Percentiles rank a stretch among this genome's conserved stretches.
Conservation (phyloP, 2,797 vertebrate species). For the Peromyscus eremicus region DNA sequence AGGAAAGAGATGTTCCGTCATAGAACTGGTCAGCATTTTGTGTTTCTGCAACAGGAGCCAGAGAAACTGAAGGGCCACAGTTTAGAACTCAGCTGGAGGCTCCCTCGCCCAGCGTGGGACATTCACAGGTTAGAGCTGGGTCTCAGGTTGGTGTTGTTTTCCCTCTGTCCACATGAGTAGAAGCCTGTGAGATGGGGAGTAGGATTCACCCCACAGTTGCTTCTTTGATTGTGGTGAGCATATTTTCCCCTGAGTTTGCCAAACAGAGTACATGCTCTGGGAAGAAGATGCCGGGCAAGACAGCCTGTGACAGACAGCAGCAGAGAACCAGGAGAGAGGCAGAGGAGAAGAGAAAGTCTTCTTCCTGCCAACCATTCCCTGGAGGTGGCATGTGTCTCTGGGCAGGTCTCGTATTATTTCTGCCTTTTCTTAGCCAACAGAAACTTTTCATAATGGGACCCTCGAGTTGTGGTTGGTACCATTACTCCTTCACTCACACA, state of each 20-base stretch:
- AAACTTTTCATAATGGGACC: neutral
- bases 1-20: neutral
- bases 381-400: neutral
- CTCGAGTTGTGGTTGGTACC: neutral
- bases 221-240: neutral
- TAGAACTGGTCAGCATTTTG: neutral
- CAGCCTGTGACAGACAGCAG: neutral
- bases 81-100: neutral
- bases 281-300: neutral
- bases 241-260: neutral
- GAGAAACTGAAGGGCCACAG: neutral
- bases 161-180: neutral
- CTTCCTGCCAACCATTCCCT: neutral
- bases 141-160: neutral
- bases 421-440: neutral
- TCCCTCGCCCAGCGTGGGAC: neutral
- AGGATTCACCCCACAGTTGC: neutral
- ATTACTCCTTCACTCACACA: neutral
- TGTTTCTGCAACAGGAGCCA: neutral
- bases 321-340: neutral
- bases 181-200: neutral
- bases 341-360: neutral
- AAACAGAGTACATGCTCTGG: neutral
- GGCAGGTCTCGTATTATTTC: neutral
- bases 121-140: neutral